phyloP scores from a whole-genome alignment of 1,140 invertebrate species.

The Drosophila melanica region DNA sequence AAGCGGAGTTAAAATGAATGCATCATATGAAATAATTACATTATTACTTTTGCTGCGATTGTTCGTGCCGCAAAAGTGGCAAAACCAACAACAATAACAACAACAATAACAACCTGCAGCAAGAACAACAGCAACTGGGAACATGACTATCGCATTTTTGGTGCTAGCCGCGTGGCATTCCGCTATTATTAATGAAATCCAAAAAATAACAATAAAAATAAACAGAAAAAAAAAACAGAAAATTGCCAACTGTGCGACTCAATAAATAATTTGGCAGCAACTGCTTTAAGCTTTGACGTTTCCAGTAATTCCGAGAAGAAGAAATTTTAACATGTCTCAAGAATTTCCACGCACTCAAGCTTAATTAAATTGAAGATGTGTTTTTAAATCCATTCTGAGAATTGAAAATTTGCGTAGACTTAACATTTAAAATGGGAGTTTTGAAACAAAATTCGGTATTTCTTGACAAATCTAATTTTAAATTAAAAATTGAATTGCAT shows the following conservation, averaged over 20 bases:
- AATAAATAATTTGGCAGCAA: conserved; percentile 74
- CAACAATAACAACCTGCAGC: conserved; percentile 19
- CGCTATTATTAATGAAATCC: conserved; percentile 11
- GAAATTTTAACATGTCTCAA: too few species aligned
- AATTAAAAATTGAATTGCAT: too few species aligned
- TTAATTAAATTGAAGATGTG: too few species aligned
- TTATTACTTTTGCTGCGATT: conserved; percentile 63
- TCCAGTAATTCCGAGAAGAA: background rate
- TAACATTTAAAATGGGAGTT: too few species aligned
- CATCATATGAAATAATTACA: conserved; percentile 77
- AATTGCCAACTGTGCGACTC: conserved; percentile 46
- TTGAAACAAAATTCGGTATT: too few species aligned
- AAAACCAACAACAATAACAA: conserved; percentile 15
- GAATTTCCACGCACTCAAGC: too few species aligned
- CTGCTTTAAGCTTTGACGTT: background rate
- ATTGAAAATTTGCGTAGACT: too few species aligned
- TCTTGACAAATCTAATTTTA: too few species aligned
- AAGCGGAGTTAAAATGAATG: conserved; percentile 76
- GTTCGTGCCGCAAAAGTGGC: conserved; percentile 7
- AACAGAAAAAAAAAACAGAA: conserved; percentile 5
- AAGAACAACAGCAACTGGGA: conserved; percentile 14
- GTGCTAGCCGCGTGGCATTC: conserved; percentile 34
- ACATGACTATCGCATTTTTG: conserved; percentile 43
- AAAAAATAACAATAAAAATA: background rate
- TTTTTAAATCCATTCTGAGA: too few species aligned